These are phyloP conservation scores for Perognathus longimembris DNA, from an alignment of 2,113 vertebrate genomes.

Conservation along the genomic window DNA sequence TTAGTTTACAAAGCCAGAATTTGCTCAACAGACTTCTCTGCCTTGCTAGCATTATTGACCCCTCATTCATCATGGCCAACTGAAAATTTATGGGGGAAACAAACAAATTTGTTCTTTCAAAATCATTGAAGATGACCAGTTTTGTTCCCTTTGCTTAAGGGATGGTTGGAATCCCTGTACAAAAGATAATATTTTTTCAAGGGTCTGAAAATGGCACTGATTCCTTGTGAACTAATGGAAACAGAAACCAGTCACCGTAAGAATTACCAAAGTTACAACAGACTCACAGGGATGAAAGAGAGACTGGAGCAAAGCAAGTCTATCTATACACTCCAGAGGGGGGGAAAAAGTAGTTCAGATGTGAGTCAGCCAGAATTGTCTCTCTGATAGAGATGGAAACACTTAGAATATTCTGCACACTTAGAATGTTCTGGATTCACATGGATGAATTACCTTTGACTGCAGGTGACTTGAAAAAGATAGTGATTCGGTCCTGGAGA, in stretches of 20 bases:
- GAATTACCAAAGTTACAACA: not conserved
- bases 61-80: not conserved
- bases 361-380: not conserved
- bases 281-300: not conserved
- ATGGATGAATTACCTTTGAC: constrained; percentile 87
- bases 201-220: not conserved
- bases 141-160: not conserved
- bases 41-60: not conserved
- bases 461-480: constrained; percentile 83
- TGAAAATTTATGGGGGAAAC: not conserved
- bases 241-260: not conserved
- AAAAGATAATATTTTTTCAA: constrained; percentile 21
- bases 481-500: constrained; percentile 86
- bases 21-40: not conserved
- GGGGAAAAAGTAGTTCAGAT: not conserved
- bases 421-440: not conserved
- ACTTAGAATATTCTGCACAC: not conserved
- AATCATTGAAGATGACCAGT: not conserved
- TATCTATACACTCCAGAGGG: too few relatives aligned
- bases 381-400: not conserved
- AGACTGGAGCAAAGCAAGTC: not conserved
- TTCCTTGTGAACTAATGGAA: not conserved
- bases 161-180: not conserved
- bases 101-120: constrained; percentile 6
- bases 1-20: not conserved